Evolutionary conservation across 2,888 invertebrate genomes (phyloP).

Genomic region (Drosophila meridionalis): DNA sequence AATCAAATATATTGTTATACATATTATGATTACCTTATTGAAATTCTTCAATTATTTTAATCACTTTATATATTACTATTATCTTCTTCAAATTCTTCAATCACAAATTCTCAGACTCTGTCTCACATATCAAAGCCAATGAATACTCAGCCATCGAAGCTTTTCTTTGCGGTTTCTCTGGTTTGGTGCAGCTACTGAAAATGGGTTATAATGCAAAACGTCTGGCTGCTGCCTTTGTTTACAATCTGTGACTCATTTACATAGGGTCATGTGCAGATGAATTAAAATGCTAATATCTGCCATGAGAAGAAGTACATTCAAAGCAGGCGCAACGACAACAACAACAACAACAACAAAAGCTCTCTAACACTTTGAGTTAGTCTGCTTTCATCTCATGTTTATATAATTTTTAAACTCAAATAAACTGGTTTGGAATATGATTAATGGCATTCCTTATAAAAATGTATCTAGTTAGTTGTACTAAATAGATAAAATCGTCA

Average conservation of each 20-base stretch:
- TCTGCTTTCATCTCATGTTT: conserved; percentile 42
- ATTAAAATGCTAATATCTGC: conserved; percentile 57
- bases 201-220: conserved; percentile 53
- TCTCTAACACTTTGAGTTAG: conserved; percentile 30
- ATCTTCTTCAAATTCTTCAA: no score
- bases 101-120: no score
- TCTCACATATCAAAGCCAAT: background rate
- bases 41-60: no score
- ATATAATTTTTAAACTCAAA: background rate
- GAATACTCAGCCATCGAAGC: conserved; percentile 6
- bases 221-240: conserved; percentile 34
- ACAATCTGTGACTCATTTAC: conserved; percentile 52
- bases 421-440: background rate
- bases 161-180: conserved; percentile 9
- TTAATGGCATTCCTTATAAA: background rate
- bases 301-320: conserved; percentile 31
- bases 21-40: no score
- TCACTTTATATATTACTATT: no score
- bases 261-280: conserved; percentile 63
- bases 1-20: no score
- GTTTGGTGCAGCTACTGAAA: conserved; percentile 26
- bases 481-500: background rate
- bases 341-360: background rate
- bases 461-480: conserved; percentile 3
- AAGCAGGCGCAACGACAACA: conserved; percentile 12